Conservation (phyloP, 2,888 invertebrate genomes). For the Trileptium ribeirensis region DNA sequence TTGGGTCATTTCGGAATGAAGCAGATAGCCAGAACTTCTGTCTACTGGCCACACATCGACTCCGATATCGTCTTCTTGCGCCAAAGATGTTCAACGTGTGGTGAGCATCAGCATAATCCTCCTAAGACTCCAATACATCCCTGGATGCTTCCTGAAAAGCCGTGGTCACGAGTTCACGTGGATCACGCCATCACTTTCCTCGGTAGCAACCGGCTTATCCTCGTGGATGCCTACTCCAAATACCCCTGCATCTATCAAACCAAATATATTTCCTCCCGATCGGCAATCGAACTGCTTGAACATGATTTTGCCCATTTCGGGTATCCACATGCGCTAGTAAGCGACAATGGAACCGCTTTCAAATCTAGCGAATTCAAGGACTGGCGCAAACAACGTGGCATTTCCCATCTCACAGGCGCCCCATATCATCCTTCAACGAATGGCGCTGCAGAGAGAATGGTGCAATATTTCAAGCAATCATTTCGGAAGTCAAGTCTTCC, state of each 20-base stretch:
- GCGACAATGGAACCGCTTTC: constrained; percentile 38
- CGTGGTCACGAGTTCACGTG: constrained; percentile 42
- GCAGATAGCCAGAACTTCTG: background rate
- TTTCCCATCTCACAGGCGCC: constrained; percentile 28
- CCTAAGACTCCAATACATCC: constrained; percentile 37
- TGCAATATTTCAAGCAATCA: constrained; percentile 36
- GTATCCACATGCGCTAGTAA: constrained; percentile 35
- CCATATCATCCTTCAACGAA: constrained; percentile 37
- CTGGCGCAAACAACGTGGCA: background rate
- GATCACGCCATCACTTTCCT: constrained; percentile 40
- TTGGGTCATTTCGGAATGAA: constrained; percentile 4
- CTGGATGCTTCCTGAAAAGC: constrained; percentile 39
- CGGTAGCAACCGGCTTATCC: constrained; percentile 17
- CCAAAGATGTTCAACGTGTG: background rate
- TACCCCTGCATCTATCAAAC: constrained; percentile 13
- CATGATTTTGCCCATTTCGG: constrained; percentile 34
- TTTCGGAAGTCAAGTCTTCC: constrained; percentile 27
- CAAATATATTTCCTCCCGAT: constrained; percentile 13
- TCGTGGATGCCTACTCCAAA: constrained; percentile 8
- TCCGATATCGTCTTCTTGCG: background rate
- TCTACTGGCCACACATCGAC: constrained; percentile 16
- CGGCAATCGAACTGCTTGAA: constrained; percentile 31
- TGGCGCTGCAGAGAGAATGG: constrained; percentile 20
- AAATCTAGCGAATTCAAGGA: background rate
- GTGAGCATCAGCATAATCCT: constrained; percentile 11